Evolutionary conservation across 2,888 invertebrate genomes (phyloP), one percentile per base, ranked within the genome.

Genomic region (Coecobrya sp.): DNA sequence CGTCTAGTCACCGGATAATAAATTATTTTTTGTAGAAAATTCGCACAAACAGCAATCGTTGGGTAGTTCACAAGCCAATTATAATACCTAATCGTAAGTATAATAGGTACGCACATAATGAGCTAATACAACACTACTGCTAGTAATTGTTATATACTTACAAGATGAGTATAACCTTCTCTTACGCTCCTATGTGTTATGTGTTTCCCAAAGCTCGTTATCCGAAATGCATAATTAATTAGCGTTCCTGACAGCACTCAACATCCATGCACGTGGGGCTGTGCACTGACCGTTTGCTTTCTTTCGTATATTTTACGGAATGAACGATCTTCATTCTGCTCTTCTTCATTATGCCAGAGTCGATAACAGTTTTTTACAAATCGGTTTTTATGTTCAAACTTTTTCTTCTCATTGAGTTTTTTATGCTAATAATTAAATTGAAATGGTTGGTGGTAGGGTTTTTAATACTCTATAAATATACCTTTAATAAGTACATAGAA

Each of bases 381-480:
- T 10, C 70, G 30, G 16, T 16, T 68, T 68, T 68, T 30, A 27
- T 30, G 16, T 68, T n/a, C 30, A 2, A 73, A 42, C 42, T 73
- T 73, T 36, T 42, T 73, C 42, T 68, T 68, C 27, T 68, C 30
- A n/a, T 27, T 68, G n/a, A 73, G 19, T 45, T 45, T 45, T 45
- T 42, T 45, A 45, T 73, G 45, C 22, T 42, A 1, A 30, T 73
- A 73, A 73, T 45, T 42, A 45, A 73, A 73, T 42, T 19, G 73
- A 11, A 19, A 45, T 73, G 8, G 62, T 62, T 25, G 62, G n/a
- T 10, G 10, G 30, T 27, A 65, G 25, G 76, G 25, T 76, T 4
- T 22, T 62, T 19, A 62, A 22, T 62, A n/a, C 25, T 25, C 25
- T 55, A 4, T 22, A 59, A 55, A 59, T 19, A 19, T 68, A 65